Percentiles rank a stretch among this genome's conserved stretches.
These are phyloP conservation scores for Norana najaformis DNA, from an alignment of 2,888 invertebrate species.

Conservation along the genomic window DNA sequence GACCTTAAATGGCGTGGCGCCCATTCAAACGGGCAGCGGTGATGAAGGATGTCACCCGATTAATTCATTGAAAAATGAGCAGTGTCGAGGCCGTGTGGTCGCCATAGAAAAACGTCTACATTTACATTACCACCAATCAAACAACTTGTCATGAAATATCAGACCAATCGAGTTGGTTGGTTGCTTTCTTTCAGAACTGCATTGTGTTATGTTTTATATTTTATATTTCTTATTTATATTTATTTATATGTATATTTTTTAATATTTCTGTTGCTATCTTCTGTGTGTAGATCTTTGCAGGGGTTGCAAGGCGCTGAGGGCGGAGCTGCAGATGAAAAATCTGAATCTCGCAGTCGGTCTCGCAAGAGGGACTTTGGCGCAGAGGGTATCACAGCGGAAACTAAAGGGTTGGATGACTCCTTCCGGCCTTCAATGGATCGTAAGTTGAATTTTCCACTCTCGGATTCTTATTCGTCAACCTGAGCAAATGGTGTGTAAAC, in stretches of 20 bases:
- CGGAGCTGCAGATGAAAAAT: no score
- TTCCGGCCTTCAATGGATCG: neutral
- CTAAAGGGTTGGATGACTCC: slow-evolving; percentile 6
- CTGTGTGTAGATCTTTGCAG: neutral
- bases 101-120: no score
- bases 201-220: no score
- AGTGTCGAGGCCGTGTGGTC: no score
- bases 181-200: no score
- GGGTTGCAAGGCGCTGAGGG: neutral
- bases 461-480: neutral
- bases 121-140: no score
- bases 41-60: no score
- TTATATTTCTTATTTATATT: neutral
- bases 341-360: neutral
- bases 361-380: neutral
- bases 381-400: neutral
- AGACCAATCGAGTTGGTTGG: no score
- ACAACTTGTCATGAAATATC: no score
- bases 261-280: neutral
- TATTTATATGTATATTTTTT: neutral
- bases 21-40: no score
- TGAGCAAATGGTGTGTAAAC: neutral
- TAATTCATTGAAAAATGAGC: no score
- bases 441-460: neutral
- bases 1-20: no score